Evolutionary conservation across 37 sponge, comb jelly and placozoan species (phyloP).

Genomic region (Mnemiopsis leidyi): DNA sequence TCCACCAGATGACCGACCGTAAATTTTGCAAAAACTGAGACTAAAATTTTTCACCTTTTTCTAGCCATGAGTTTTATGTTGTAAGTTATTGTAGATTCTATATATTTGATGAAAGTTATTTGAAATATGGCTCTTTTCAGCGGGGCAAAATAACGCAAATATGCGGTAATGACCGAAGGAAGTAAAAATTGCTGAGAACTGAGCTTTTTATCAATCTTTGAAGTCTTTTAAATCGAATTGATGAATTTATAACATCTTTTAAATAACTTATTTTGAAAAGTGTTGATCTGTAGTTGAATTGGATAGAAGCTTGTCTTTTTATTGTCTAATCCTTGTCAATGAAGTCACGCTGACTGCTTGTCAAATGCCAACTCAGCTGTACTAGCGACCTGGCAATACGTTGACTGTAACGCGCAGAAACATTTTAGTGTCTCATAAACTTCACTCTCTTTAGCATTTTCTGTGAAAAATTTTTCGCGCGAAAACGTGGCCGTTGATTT

Average conservation of each 20-base stretch:
- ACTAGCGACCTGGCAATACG: too few relatives aligned
- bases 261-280: constrained; percentile 36
- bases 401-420: too few relatives aligned
- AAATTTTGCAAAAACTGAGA: neutral
- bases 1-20: neutral
- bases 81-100: neutral
- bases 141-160: neutral
- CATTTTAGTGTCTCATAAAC: neutral
- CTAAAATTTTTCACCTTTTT: neutral
- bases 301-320: neutral
- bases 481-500: neutral
- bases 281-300: neutral
- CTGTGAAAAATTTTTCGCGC: neutral
- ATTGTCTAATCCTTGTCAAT: neutral
- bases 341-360: neutral
- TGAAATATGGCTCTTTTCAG: neutral
- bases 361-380: too few relatives aligned
- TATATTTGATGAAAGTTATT: neutral
- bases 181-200: neutral
- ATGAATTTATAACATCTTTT: constrained; percentile 36
- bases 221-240: neutral
- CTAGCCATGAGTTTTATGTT: neutral
- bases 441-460: neutral
- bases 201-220: constrained; percentile 6
- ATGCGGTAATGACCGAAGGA: neutral